Conservation (phyloP, 2,113 vertebrate genomes). For the Cyphomyrus discorhynchus region DNA sequence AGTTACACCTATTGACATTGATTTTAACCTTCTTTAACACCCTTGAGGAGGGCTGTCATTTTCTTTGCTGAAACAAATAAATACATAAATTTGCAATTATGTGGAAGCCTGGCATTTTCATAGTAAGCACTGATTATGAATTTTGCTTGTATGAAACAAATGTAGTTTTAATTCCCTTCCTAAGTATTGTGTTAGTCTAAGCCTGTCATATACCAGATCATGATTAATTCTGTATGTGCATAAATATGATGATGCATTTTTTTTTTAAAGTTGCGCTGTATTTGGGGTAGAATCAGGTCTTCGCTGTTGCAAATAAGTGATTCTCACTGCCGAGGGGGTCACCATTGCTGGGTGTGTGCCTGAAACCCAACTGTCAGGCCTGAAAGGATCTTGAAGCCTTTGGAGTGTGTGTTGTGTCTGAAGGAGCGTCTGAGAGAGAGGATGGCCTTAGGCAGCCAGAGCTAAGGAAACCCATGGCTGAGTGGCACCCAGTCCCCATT, state of each 20-base stretch:
- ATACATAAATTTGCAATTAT: conserved; percentile 13
- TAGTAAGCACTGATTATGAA: background rate
- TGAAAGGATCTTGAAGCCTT: conserved; percentile 10
- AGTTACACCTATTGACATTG: conserved; percentile 13
- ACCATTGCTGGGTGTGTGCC: background rate
- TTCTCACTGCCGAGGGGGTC: background rate
- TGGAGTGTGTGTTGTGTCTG: conserved; percentile 6
- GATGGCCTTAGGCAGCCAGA: conserved; percentile 1
- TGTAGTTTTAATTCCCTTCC: background rate
- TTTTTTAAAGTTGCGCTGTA: background rate
- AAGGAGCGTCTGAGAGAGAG: background rate
- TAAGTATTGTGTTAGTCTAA: background rate
- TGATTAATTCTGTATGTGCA: background rate
- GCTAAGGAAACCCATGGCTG: background rate
- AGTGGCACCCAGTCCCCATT: background rate
- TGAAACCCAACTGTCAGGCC: conserved; percentile 6
- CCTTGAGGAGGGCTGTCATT: conserved; percentile 6
- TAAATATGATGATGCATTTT: background rate
- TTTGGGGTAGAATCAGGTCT: background rate
- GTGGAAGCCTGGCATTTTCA: background rate
- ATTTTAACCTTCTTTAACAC: conserved; percentile 18
- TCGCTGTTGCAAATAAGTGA: background rate
- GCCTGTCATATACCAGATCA: background rate
- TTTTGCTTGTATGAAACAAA: background rate
- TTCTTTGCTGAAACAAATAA: conserved; percentile 5